phyloP scores from a whole-genome alignment of 1,140 invertebrate genomes.

The Diabrotica undecimpunctata region DNA sequence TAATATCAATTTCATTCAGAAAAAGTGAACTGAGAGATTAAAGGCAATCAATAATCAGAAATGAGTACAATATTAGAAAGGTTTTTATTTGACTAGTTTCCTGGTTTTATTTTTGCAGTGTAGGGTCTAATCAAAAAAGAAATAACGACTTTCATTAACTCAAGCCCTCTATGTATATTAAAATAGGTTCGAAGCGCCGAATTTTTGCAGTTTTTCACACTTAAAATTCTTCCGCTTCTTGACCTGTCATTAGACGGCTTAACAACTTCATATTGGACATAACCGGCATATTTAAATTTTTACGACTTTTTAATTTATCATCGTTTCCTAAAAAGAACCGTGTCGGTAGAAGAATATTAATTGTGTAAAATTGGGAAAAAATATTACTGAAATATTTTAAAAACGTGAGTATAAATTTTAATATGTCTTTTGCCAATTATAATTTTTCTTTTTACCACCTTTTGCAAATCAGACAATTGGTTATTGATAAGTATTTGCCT shows the following conservation, averaged over 20 bases:
- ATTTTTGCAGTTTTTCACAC: constrained; percentile 8
- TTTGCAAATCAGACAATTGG: too few relatives aligned
- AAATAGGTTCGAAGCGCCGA: neutral
- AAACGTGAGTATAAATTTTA: too few relatives aligned
- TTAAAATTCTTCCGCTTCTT: constrained; percentile 19
- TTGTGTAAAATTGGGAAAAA: neutral
- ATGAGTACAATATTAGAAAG: too few relatives aligned
- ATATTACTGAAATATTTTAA: neutral
- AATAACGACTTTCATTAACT: neutral
- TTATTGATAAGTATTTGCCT: too few relatives aligned
- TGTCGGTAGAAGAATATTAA: constrained; percentile 17
- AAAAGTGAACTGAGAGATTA: too few relatives aligned
- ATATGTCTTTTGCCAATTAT: too few relatives aligned
- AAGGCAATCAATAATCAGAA: too few relatives aligned
- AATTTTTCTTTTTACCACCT: too few relatives aligned
- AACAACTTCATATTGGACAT: constrained; percentile 18
- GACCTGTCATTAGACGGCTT: constrained; percentile 17
- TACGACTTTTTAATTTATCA: constrained; percentile 23
- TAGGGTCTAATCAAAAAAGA: neutral
- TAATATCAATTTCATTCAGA: too few relatives aligned
- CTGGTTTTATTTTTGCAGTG: too few relatives aligned
- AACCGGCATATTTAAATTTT: constrained; percentile 24
- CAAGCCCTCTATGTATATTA: constrained; percentile 5
- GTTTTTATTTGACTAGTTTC: too few relatives aligned
- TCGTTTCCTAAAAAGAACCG: constrained; percentile 21